Evolutionary conservation across 2,113 vertebrate genomes (phyloP).

Genomic region (Heloderma charlesbogerti): DNA sequence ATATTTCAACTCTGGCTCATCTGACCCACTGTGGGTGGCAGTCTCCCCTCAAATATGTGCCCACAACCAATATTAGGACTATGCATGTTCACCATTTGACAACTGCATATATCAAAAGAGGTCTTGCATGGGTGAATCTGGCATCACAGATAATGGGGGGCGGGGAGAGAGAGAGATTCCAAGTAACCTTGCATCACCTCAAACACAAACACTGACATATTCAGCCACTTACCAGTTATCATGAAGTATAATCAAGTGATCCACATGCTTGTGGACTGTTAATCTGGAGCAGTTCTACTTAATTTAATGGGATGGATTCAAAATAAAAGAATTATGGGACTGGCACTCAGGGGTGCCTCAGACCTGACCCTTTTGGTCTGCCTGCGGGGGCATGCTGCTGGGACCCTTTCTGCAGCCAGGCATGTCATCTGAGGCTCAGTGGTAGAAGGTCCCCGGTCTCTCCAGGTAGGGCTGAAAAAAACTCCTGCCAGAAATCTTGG

Average conservation of each 20-base stretch:
- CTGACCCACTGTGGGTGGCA: not conserved
- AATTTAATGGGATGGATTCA: not conserved
- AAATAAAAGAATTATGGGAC: not conserved
- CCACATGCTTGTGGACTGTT: not conserved
- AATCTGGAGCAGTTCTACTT: not conserved
- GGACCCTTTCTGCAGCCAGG: not conserved
- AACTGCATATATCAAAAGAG: no score
- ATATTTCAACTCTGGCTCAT: no score
- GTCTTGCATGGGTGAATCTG: not conserved
- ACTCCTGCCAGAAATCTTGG: no score
- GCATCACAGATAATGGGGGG: no score
- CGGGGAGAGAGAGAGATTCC: not conserved
- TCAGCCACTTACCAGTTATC: not conserved
- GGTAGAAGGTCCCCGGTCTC: no score
- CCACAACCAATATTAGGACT: not conserved
- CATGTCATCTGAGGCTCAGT: no score
- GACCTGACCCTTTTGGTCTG: not conserved
- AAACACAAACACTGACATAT: not conserved
- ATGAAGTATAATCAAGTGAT: not conserved
- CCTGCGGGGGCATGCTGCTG: not conserved
- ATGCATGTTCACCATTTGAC: no score
- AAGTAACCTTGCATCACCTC: not conserved
- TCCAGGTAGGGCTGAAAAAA: no score
- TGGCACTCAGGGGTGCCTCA: not conserved
- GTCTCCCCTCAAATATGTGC: not conserved